These are phyloP conservation scores for Lepidothrix coronata DNA, from an alignment of 2,113 vertebrate genomes.

Conservation along the genomic window DNA sequence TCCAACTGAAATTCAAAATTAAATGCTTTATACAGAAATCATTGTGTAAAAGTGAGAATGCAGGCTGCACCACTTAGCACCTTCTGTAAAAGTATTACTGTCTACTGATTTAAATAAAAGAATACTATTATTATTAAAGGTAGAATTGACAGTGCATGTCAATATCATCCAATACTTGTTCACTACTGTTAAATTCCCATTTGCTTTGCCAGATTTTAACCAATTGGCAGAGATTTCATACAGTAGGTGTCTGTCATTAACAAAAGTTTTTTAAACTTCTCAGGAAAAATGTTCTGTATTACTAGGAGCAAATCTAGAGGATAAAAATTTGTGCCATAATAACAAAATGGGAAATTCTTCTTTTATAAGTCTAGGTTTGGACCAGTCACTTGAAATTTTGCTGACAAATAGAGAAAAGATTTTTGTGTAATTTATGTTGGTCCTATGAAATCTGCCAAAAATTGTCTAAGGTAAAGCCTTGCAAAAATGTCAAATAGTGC, in stretches of 20 bases:
- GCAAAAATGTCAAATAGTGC: not conserved
- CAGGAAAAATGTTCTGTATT: not conserved
- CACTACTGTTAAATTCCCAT: not conserved
- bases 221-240: not conserved
- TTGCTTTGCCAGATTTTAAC: not conserved
- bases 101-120: not conserved
- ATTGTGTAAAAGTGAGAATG: not conserved
- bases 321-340: not conserved
- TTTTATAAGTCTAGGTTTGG: not conserved
- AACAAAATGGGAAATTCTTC: not conserved
- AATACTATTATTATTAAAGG: not conserved
- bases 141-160: not conserved
- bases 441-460: not conserved
- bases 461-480: not conserved
- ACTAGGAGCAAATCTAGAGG: not conserved
- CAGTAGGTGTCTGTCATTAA: not conserved
- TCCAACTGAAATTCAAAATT: not conserved
- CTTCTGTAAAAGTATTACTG: not conserved
- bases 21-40: not conserved
- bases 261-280: not conserved
- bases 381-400: not conserved
- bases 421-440: not conserved
- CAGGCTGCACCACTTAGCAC: not conserved
- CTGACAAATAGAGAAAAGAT: not conserved
- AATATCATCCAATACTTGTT: not conserved